Evolutionary conservation across 2,888 invertebrate genomes (phyloP), one percentile per base, ranked within the genome.

Genomic region (Troides aeacus): DNA sequence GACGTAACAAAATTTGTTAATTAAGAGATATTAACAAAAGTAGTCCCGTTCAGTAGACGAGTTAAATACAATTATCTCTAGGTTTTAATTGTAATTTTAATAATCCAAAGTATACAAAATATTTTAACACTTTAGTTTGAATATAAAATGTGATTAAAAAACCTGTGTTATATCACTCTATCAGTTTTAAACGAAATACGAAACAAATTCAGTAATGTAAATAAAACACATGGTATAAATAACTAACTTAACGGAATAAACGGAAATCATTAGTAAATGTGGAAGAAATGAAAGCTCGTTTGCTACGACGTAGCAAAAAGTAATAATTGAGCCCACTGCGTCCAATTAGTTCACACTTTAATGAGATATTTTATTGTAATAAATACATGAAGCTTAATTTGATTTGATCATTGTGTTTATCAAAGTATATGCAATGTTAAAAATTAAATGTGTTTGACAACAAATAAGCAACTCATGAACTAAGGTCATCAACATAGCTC

Each of bases 201-300:
- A 18, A 53, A 17, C 15, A 57, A 57, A n/a, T 8, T 57, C n/a
- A 36, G 53, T 30, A 39, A 17, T 1, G 23, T 42, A 24, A 65
- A 59, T 18, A 65, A 58, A 59, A 23, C 59, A 65, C 59, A 65
- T 65, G 46, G 18, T 46, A n/a, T 59, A 6, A 65, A 18, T 59
- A 39, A 18, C 53, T 59, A 46, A 65, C 58, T 65, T 23, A 59
- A 62, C 62, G 24, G 56, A 62, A 62, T 42, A 7, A 58, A 68
- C 56, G 68, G 62, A 68, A 68, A 58, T 62, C 62, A 62, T 68
- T 68, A 68, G 62, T 68, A 68, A 61, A 61, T 36, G 68, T 57
- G 57, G 36, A 57, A 42, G 30, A 68, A 64, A 68, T 64, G 53
- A 68, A 68, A 46, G 36, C 17, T 53, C 64, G 53, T 64, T 64